Percentiles rank a stretch among this genome's conserved stretches.
Evolutionary conservation across 2,888 invertebrate species (phyloP).

Genomic region (Stramonita haemastoma): DNA sequence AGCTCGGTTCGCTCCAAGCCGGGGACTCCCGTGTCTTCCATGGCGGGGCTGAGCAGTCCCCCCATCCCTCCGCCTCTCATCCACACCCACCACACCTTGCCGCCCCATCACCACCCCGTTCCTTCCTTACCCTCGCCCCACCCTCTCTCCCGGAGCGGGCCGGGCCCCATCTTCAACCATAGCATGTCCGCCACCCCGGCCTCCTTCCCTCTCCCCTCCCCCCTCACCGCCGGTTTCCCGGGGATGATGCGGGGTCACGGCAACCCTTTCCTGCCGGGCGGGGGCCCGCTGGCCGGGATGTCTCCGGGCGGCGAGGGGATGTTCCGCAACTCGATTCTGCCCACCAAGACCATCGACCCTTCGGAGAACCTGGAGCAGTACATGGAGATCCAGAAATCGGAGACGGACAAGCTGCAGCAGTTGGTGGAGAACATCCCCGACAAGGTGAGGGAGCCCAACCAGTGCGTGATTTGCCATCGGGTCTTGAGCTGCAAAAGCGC

Average conservation of each 20-base stretch:
- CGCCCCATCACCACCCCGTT: conserved; percentile 48
- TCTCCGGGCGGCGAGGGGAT: conserved; percentile 50
- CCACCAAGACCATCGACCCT: conserved; percentile 70
- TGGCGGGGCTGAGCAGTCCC: conserved; percentile 25
- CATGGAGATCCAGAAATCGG: conserved; percentile 97
- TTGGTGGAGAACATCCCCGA: conserved; percentile 98
- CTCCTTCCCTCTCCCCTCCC: conserved; percentile 52
- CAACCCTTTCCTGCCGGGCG: conserved; percentile 47
- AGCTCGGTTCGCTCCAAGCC: conserved; percentile 37
- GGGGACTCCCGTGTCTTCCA: conserved; percentile 44
- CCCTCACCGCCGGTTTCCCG: conserved; percentile 46
- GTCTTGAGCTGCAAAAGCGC: conserved; percentile 98
- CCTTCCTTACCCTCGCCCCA: conserved; percentile 53
- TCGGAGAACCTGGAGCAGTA: conserved; percentile 77
- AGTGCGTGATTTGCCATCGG: conserved; percentile 97
- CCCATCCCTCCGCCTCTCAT: conserved; percentile 30
- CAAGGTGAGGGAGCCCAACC: conserved; percentile 93
- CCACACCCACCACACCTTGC: conserved; percentile 36
- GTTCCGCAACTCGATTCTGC: conserved; percentile 66
- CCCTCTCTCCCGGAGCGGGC: conserved; percentile 46
- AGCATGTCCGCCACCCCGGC: conserved; percentile 49
- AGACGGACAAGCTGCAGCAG: conserved; percentile 96
- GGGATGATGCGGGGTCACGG: conserved; percentile 48
- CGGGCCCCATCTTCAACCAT: conserved; percentile 36
- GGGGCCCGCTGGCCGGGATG: conserved; percentile 44